Base-by-base conservation (phyloP, 2,797 vertebrate genomes). In the Tragopan temminckii region DNA sequence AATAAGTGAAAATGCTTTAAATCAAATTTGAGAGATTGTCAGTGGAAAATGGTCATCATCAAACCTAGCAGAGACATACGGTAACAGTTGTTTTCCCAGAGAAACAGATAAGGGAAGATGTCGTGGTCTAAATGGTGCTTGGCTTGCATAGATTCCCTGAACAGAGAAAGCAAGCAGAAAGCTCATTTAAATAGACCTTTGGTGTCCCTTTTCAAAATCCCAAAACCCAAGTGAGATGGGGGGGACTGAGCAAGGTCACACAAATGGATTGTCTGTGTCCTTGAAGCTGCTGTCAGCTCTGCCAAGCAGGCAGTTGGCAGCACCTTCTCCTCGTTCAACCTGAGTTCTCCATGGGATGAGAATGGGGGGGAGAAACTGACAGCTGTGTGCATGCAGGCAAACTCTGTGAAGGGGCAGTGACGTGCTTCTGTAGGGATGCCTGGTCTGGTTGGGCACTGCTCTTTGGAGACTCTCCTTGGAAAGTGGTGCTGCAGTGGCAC, bases 291-390 rank as follows among this genome's bases (percentile, higher is more conserved):
- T 62, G 58, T 53, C 53, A 19, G 50, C 8, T 15, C 19, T 58
- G 46, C 62, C 20, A 16, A 36, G 36, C 15, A 14, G 35, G 78
- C 61, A 74, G 69, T 24, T 74, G 74, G 31, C 31, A 80, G 12
- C 62, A 66, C 13, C n/a, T 45, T 36, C 25, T 69, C 25, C 70
- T 21, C 2, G 0, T 1, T 64, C 24, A 9, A 24, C 55, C 7
- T 8, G 0, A 0, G 8, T 6, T 68, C 55, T 71, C 40, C 6
- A 0, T 0, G 2, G 59, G 21, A 11, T 17, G 42, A 15, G 25
- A 25, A 4, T 59, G 5, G 43, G 55, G 42, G 48, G 43, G 38
- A 35, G 38, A 14, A 1, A 15, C 35, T 24, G 35, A 0, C 36
- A 79, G 52, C 16, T 53, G 27, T 31, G 52, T 53, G 52, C 29